These are phyloP conservation scores for Octonoba sinensis DNA, from an alignment of 2,888 invertebrate species.

Conservation along the genomic window DNA sequence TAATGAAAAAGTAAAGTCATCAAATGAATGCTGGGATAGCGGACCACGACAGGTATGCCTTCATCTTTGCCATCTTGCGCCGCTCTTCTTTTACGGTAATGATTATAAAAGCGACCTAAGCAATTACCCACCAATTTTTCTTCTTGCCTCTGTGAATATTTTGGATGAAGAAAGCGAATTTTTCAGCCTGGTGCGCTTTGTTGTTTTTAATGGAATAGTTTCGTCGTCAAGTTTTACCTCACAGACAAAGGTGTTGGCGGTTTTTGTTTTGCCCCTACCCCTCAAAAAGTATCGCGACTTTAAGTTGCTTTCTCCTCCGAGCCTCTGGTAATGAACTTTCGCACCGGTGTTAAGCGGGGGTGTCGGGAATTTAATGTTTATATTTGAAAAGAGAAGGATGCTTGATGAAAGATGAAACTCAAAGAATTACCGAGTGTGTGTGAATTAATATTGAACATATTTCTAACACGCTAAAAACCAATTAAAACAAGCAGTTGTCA, in stretches of 20 bases:
- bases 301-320: not conserved
- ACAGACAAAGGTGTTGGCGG: conserved; percentile 17
- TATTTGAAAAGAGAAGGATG: conserved; percentile 12
- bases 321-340: conserved; percentile 32
- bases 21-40: conserved; percentile 22
- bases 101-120: conserved; percentile 59
- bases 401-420: conserved; percentile 14
- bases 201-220: conserved; percentile 61
- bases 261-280: conserved; percentile 7
- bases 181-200: conserved; percentile 35
- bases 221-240: conserved; percentile 45
- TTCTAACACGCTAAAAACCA: too few species aligned
- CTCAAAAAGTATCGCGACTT: not conserved
- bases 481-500: too few species aligned
- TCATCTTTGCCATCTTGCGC: conserved; percentile 37
- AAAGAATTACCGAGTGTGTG: not conserved
- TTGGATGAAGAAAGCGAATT: conserved; percentile 32
- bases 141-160: conserved; percentile 1
- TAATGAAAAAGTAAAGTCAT: conserved; percentile 63
- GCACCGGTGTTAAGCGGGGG: conserved; percentile 7
- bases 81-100: conserved; percentile 35
- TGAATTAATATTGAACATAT: too few species aligned
- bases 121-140: conserved; percentile 61
- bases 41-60: conserved; percentile 40
- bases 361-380: conserved; percentile 29